A percentile compares a stretch with the other conserved stretches of the same genome.
Conservation (phyloP, 2,888 invertebrate species). For the Anoncus sp. region DNA sequence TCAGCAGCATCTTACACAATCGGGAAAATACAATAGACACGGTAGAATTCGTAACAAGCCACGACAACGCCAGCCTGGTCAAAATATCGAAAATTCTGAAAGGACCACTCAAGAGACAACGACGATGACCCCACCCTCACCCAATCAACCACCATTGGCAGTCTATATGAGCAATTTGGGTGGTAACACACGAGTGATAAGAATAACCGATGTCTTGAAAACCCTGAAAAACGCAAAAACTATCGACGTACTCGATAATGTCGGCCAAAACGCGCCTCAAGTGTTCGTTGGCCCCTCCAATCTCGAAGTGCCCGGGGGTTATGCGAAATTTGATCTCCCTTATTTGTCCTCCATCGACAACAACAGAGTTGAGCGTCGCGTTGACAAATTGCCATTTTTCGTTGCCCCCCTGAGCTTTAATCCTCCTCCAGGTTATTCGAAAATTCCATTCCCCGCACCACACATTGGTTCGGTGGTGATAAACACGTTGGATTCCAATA, state of each 20-base stretch:
- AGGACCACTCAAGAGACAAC: conserved; percentile 48
- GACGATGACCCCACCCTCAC: conserved; percentile 78
- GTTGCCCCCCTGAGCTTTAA: conserved; percentile 94
- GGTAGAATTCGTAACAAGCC: conserved; percentile 67
- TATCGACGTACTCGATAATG: conserved; percentile 91
- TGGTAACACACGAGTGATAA: conserved; percentile 83
- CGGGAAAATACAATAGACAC: conserved; percentile 62
- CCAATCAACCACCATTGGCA: conserved; percentile 93
- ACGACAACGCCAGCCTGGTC: conserved; percentile 64
- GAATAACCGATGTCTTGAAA: conserved; percentile 89
- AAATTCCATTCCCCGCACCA: conserved; percentile 93
- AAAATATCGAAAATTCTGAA: conserved; percentile 50
- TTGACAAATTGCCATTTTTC: conserved; percentile 92
- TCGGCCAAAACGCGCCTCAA: conserved; percentile 88
- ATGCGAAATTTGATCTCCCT: conserved; percentile 92
- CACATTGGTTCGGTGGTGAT: conserved; percentile 95
- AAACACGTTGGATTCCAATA: conserved; percentile 83
- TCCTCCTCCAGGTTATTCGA: conserved; percentile 93
- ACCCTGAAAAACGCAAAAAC: conserved; percentile 89
- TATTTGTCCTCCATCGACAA: conserved; percentile 90
- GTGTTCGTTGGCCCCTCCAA: conserved; percentile 93
- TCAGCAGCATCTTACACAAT: conserved; percentile 74
- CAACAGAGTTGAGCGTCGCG: conserved; percentile 88
- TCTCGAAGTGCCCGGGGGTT: conserved; percentile 88
- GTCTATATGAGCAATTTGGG: conserved; percentile 88